phyloP scores from a whole-genome alignment of 1,140 invertebrate genomes.

The Chlorops oryzae region DNA sequence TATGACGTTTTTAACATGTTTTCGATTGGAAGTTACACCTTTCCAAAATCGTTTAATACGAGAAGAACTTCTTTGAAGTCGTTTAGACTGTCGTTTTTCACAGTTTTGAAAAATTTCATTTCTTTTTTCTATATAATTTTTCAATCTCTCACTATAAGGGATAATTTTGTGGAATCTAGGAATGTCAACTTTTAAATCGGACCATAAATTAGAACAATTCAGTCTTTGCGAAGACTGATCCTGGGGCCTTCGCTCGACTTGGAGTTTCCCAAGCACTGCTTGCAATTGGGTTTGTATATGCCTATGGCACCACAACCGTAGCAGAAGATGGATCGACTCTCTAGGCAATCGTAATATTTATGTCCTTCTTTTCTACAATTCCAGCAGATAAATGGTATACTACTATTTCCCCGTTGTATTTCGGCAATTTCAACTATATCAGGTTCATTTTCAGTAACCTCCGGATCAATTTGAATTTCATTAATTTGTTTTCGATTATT shows the following conservation, averaged over 20 bases:
- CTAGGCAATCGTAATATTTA: conserved; percentile 13
- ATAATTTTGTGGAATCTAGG: too few relatives aligned
- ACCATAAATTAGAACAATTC: not conserved
- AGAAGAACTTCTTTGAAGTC: not conserved
- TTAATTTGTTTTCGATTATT: too few relatives aligned
- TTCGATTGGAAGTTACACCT: not conserved
- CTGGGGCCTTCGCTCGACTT: not conserved
- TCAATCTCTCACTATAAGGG: conserved; percentile 7
- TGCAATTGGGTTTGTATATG: conserved; percentile 5
- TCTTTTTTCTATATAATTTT: not conserved
- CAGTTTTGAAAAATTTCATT: not conserved
- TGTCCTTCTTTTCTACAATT: conserved; percentile 12
- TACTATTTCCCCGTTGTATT: too few relatives aligned
- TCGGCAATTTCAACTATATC: too few relatives aligned
- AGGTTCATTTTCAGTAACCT: too few relatives aligned
- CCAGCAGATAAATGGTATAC: too few relatives aligned
- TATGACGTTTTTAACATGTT: not conserved
- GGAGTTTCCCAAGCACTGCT: not conserved
- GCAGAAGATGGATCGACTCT: conserved; percentile 8
- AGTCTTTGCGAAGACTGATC: not conserved
- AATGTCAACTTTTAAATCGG: not conserved
- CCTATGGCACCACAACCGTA: conserved; percentile 8
- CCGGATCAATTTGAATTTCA: too few relatives aligned
- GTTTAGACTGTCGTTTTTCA: not conserved
- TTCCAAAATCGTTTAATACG: not conserved